Conservation (phyloP, 1,140 invertebrate species). For the Drosophila repleta region DNA sequence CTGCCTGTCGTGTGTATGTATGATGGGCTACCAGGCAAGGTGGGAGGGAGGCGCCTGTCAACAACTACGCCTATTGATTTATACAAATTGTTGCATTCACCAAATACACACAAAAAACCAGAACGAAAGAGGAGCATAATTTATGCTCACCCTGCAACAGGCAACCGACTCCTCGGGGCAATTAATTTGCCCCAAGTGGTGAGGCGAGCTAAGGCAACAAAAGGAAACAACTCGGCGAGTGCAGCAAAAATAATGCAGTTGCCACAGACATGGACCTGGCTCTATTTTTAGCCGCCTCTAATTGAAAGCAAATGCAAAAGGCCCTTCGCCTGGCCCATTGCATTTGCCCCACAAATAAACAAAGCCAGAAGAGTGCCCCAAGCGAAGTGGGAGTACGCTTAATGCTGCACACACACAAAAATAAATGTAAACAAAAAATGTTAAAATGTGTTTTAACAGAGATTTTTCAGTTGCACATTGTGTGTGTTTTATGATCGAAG, state of each 20-base stretch:
- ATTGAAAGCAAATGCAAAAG: slow-evolving; percentile 48
- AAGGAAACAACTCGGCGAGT: slow-evolving; percentile 39
- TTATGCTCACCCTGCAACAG: slow-evolving; percentile 57
- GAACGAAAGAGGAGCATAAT: slow-evolving; percentile 55
- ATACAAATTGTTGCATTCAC: slow-evolving; percentile 64
- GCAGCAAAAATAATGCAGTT: slow-evolving; percentile 53
- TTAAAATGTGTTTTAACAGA: no score
- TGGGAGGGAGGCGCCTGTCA: slow-evolving; percentile 55
- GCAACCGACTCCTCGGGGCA: slow-evolving; percentile 56
- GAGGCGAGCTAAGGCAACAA: slow-evolving; percentile 6
- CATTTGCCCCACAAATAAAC: slow-evolving; percentile 38
- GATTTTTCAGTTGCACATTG: no score
- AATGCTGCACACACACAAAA: slow-evolving; percentile 12
- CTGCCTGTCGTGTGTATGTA: slow-evolving; percentile 24
- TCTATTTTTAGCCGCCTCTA: slow-evolving; percentile 62
- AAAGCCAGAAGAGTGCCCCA: slow-evolving; percentile 3
- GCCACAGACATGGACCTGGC: slow-evolving; percentile 9
- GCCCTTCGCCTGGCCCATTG: slow-evolving; percentile 16
- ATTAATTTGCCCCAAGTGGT: slow-evolving; percentile 64
- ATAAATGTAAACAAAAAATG: not conserved
- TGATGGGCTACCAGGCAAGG: slow-evolving; percentile 18
- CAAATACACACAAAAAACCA: not conserved
- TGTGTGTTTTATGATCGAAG: no score
- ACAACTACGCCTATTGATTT: slow-evolving; percentile 74
- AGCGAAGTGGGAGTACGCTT: slow-evolving; percentile 13